Base-by-base conservation (phyloP, 2,888 invertebrate species). In the Oeneis ivallda region DNA sequence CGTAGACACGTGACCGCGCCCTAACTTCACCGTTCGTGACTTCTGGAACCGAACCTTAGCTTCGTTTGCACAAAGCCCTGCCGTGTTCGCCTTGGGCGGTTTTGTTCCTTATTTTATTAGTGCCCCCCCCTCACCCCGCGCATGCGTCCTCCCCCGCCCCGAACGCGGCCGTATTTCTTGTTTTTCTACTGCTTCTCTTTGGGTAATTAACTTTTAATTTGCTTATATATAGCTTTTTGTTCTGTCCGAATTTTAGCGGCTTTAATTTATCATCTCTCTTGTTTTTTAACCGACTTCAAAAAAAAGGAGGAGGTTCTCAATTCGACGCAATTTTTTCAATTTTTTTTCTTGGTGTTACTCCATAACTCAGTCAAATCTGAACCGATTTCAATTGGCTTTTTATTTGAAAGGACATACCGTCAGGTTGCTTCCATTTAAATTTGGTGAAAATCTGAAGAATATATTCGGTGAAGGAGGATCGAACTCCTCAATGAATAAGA, bases 171-270 rank as follows among this genome's bases (percentile, higher is more conserved):
- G 19, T 50, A 11, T 19, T 52, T 13, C 52, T 10, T 49, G 49
- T 34, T 32, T 32, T 32, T 34, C 32, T 52, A 34, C 26, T 34
- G n/a, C n/a, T 49, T 26, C 15, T 34, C 34, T 53, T n/a, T 15
- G 34, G 52, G 15, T 9, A 15, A 37, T 53, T 53, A 53, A 53
- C 34, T 53, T 53, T 53, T 53, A 53, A 37, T 53, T 52, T 52
- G 26, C 34, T 34, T 52, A 52, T 2, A 43, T 52, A 52, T 34
- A n/a, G 34, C 32, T 52, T 52, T 52, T 34, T 41, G n/a, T 52
- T 52, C 6, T n/a, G 52, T 52, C 32, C n/a, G 13, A n/a, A 32
- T 52, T 52, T n/a, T 52, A 52, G 52, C 15, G 34, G 52, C 34
- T 53, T 43, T 7, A n/a, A 1, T 34, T 26, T 0, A 11, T 26